Evolutionary conservation across 2,888 invertebrate genomes (phyloP).

Genomic region (Megamerina dolium): DNA sequence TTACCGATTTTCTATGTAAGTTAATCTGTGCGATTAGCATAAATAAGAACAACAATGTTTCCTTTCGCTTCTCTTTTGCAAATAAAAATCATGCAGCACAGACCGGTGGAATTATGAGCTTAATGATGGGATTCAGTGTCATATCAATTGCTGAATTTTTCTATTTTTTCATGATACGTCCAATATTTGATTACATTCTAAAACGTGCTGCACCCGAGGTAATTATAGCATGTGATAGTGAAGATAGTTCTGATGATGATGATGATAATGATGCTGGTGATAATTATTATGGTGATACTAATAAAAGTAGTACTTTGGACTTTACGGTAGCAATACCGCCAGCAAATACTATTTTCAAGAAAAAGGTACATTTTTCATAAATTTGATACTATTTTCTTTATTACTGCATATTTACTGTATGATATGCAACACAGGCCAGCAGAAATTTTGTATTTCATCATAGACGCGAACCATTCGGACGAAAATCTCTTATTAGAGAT

Average conservation of each 20-base stretch:
- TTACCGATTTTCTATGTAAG: conserved; percentile 76
- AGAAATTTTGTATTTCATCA: too few relatives aligned
- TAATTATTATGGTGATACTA: background rate
- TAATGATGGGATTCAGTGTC: conserved; percentile 77
- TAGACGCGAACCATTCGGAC: too few relatives aligned
- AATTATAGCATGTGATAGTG: too few relatives aligned
- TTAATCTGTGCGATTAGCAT: conserved; percentile 22
- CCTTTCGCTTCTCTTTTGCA: background rate
- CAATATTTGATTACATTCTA: conserved; percentile 49
- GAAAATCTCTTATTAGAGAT: too few relatives aligned
- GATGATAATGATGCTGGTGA: too few relatives aligned
- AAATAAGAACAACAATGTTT: background rate
- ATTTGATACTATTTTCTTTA: too few relatives aligned
- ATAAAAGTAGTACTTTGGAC: too few relatives aligned
- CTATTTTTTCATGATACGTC: conserved; percentile 61
- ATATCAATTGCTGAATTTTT: conserved; percentile 68
- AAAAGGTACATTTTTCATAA: too few relatives aligned
- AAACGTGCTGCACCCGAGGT: conserved; percentile 2
- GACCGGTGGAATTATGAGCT: conserved; percentile 70
- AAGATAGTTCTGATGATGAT: background rate
- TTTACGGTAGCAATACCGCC: too few relatives aligned
- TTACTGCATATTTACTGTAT: too few relatives aligned
- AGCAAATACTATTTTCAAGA: too few relatives aligned
- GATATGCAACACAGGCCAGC: too few relatives aligned
- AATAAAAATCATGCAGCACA: conserved; percentile 54